Conservation (phyloP, 2,797 vertebrate genomes). For the Pseudochaenichthys georgianus region DNA sequence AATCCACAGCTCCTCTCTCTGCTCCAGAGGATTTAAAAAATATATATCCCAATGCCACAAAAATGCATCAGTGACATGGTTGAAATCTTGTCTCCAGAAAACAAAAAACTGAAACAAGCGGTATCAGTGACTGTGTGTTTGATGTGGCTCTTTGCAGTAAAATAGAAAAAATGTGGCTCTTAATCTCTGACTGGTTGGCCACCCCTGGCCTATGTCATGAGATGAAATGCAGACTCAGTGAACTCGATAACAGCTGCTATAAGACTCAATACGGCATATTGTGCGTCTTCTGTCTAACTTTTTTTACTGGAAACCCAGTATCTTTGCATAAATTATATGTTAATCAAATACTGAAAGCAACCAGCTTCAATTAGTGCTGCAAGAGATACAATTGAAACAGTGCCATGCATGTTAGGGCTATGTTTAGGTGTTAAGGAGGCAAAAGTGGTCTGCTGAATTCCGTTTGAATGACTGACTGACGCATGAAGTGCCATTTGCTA, state of each 20-base stretch:
- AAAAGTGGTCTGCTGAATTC: constrained; percentile 12
- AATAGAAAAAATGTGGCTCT: too few species aligned
- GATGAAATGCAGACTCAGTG: not conserved
- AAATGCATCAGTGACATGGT: too few species aligned
- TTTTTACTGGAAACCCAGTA: not conserved
- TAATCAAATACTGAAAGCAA: not conserved
- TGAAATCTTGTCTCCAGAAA: too few species aligned
- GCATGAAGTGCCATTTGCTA: constrained; percentile 48
- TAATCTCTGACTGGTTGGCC: too few species aligned
- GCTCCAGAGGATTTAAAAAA: too few species aligned
- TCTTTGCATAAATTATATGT: not conserved
- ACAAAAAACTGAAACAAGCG: too few species aligned
- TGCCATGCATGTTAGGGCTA: not conserved
- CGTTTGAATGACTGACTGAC: constrained; percentile 45
- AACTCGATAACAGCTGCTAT: too few species aligned
- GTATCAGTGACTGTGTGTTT: too few species aligned
- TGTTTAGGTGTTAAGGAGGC: constrained; percentile 18
- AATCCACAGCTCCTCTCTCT: too few species aligned
- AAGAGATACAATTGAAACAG: not conserved
- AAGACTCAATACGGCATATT: not conserved
- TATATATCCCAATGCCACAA: too few species aligned
- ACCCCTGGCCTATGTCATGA: not conserved
- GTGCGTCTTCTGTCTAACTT: not conserved
- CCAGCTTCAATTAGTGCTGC: not conserved
- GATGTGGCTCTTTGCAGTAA: too few species aligned